Percentiles rank a stretch among this genome's conserved stretches.
Evolutionary conservation across 2,888 invertebrate species (phyloP).

Genomic region (Elaeidobius kamerunicus): DNA sequence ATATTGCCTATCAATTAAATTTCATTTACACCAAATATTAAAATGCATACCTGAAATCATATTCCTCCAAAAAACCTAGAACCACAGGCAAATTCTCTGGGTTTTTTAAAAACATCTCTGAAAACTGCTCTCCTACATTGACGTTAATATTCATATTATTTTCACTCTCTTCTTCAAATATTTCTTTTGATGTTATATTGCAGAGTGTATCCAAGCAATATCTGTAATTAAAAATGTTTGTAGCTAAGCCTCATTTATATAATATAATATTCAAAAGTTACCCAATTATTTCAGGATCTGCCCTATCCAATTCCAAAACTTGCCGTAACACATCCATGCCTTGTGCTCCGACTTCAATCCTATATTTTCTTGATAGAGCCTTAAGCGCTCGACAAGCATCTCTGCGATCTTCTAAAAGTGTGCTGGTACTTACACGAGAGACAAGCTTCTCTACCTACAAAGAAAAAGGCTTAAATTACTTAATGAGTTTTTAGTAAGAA

Average conservation of each 20-base stretch:
- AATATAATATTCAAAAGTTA: conserved; percentile 3
- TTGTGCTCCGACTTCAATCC: conserved; percentile 94
- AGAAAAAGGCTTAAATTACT: too few relatives aligned
- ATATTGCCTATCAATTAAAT: too few relatives aligned
- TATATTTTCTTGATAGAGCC: conserved; percentile 84
- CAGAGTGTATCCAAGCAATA: conserved; percentile 90
- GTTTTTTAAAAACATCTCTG: conserved; percentile 94
- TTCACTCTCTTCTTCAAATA: conserved; percentile 78
- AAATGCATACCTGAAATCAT: conserved; percentile 64
- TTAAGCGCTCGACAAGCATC: conserved; percentile 96
- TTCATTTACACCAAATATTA: not conserved
- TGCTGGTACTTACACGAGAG: conserved; percentile 89
- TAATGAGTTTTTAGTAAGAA: too few relatives aligned
- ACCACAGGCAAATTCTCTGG: conserved; percentile 79
- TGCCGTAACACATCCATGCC: conserved; percentile 78
- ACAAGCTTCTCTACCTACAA: conserved; percentile 85
- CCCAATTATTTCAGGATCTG: conserved; percentile 88
- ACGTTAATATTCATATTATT: conserved; percentile 50
- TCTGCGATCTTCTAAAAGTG: conserved; percentile 88
- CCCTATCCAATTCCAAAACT: conserved; percentile 84
- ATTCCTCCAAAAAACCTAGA: conserved; percentile 86
- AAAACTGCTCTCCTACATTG: conserved; percentile 89
- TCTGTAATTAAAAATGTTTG: conserved; percentile 18
- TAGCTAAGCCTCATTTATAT: too few relatives aligned
- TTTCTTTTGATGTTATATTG: conserved; percentile 80